These are phyloP conservation scores for Phaenicophaeus curvirostris DNA, from an alignment of 2,797 vertebrate species.

Conservation along the genomic window DNA sequence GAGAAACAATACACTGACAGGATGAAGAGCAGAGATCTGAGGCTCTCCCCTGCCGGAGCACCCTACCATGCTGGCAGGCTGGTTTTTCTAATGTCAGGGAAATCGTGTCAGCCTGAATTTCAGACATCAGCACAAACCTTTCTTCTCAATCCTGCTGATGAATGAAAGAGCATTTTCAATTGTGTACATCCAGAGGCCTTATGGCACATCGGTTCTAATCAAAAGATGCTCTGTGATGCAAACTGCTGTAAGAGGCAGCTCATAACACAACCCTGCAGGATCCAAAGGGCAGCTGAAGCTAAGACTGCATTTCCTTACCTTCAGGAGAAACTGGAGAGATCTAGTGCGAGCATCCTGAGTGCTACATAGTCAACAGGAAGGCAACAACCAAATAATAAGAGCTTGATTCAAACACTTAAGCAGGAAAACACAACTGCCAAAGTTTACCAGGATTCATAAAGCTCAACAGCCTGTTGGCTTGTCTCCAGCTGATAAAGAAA, in stretches of 20 bases:
- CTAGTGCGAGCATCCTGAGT: background rate
- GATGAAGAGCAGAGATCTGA: slow-evolving; percentile 58
- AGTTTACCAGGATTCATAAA: background rate
- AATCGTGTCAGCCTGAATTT: slow-evolving; percentile 46
- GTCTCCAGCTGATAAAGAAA: background rate
- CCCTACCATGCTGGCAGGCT: slow-evolving; percentile 13
- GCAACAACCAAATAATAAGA: background rate
- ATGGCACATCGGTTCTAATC: slow-evolving; percentile 47
- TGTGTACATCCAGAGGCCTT: slow-evolving; percentile 45
- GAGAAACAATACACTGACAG: background rate
- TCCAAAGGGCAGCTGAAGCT: slow-evolving; percentile 11
- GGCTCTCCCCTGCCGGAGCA: background rate
- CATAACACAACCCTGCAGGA: background rate
- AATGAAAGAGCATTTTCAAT: slow-evolving; percentile 72
- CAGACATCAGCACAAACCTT: slow-evolving; percentile 67
- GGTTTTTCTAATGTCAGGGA: slow-evolving; percentile 54
- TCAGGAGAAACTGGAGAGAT: background rate
- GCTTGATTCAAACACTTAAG: background rate
- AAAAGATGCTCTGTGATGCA: slow-evolving; percentile 45
- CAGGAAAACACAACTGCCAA: background rate
- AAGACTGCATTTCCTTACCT: background rate
- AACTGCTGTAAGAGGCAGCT: slow-evolving; percentile 38
- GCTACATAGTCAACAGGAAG: background rate
- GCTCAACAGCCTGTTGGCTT: background rate
- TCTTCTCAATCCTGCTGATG: slow-evolving; percentile 69